Evolutionary conservation across 2,888 invertebrate genomes (phyloP).

Genomic region (Drosophila robusta): DNA sequence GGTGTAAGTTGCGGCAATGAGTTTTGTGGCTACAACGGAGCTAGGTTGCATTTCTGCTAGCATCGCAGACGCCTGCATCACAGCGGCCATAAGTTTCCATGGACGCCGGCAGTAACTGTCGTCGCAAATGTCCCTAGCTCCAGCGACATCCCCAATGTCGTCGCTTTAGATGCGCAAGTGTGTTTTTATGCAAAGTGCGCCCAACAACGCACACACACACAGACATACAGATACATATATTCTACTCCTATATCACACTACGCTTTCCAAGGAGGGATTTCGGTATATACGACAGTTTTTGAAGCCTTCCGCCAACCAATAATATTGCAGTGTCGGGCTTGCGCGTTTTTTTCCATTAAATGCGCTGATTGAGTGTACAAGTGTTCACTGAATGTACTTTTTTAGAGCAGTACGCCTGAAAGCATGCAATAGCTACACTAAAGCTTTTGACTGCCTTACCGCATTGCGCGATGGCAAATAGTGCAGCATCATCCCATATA

Average conservation of each 20-base stretch:
- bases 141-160: slow-evolving; percentile 44
- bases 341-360: slow-evolving; percentile 75
- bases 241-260: not conserved
- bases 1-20: slow-evolving; percentile 81
- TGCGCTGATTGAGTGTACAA: slow-evolving; percentile 78
- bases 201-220: slow-evolving; percentile 34
- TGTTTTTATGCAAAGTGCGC: slow-evolving; percentile 77
- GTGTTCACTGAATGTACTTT: slow-evolving; percentile 75
- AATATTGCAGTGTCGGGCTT: slow-evolving; percentile 31
- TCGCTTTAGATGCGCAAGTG: slow-evolving; percentile 66
- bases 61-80: slow-evolving; percentile 17
- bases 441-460: slow-evolving; percentile 69
- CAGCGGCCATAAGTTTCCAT: slow-evolving; percentile 72
- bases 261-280: not conserved
- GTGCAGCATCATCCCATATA: slow-evolving; percentile 87
- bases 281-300: slow-evolving; percentile 37
- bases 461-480: slow-evolving; percentile 87
- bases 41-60: slow-evolving; percentile 19
- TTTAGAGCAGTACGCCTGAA: slow-evolving; percentile 52
- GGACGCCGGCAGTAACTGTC: slow-evolving; percentile 78
- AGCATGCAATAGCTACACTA: slow-evolving; percentile 36
- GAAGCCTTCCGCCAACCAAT: slow-evolving; percentile 28
- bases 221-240: slow-evolving; percentile 1
- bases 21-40: slow-evolving; percentile 70
- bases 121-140: slow-evolving; percentile 77